A percentile compares a stretch with the other conserved stretches of the same genome.
Conservation (phyloP, 2,113 vertebrate species). For the Dermatemys mawii region DNA sequence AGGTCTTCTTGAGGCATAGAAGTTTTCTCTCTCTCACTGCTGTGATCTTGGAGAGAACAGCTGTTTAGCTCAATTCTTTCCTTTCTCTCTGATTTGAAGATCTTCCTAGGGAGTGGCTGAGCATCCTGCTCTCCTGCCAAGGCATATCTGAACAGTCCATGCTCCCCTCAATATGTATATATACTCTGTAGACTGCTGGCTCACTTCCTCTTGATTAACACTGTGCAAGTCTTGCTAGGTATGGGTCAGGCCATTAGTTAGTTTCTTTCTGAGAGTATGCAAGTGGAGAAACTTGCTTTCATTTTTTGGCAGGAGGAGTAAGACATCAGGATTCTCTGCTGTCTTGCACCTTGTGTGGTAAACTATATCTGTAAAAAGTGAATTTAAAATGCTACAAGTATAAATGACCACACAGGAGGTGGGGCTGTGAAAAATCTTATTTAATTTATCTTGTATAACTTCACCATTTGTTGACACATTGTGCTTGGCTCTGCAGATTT, state of each 20-base stretch:
- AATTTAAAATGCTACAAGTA: background rate
- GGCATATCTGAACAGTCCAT: background rate
- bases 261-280: too few relatives aligned
- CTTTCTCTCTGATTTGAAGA: background rate
- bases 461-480: background rate
- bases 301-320: background rate
- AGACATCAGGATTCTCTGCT: background rate
- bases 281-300: background rate
- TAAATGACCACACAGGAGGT: background rate
- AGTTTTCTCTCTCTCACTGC: rapidly evolving
- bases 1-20: background rate
- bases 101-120: rapidly evolving
- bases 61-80: background rate
- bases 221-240: too few relatives aligned
- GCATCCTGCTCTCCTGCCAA: background rate
- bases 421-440: background rate
- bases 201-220: background rate
- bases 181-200: background rate
- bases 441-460: background rate
- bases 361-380: background rate
- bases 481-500: background rate
- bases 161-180: background rate
- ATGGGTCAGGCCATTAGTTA: too few relatives aligned
- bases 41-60: background rate
- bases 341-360: background rate